Percentiles rank a stretch among this genome's conserved stretches.
Evolutionary conservation across 2,797 vertebrate genomes (phyloP).

Genomic region (Periparus ater): DNA sequence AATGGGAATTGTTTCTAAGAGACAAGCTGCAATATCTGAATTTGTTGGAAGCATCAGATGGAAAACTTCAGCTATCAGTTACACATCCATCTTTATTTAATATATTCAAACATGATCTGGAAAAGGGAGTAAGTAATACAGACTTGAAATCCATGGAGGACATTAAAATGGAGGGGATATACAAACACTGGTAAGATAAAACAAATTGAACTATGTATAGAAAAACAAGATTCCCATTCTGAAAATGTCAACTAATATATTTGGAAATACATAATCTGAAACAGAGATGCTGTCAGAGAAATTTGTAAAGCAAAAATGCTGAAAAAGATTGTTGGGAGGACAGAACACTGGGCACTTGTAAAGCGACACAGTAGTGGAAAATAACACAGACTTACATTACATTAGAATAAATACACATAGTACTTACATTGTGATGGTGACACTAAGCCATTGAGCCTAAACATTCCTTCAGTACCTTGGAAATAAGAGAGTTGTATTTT

Average conservation of each 20-base stretch:
- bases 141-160: neutral
- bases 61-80: slow-evolving; percentile 17
- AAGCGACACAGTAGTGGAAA: slow-evolving; percentile 9
- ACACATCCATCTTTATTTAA: slow-evolving; percentile 8
- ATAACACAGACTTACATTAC: neutral
- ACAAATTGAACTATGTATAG: neutral
- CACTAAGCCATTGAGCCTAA: neutral
- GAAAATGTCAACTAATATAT: neutral
- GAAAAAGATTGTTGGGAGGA: neutral
- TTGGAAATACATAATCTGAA: slow-evolving; percentile 27
- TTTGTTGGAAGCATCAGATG: neutral
- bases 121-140: neutral
- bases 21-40: neutral
- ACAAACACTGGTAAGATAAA: neutral
- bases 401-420: neutral
- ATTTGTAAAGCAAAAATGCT: slow-evolving; percentile 7
- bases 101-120: neutral
- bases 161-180: neutral
- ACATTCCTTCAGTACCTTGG: neutral
- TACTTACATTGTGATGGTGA: neutral
- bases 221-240: neutral
- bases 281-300: slow-evolving; percentile 17
- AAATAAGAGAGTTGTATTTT: neutral
- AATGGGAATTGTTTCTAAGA: neutral
- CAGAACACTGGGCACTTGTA: neutral